Base-by-base conservation (phyloP, 2,113 vertebrate species). In the Tupaia tana region DNA sequence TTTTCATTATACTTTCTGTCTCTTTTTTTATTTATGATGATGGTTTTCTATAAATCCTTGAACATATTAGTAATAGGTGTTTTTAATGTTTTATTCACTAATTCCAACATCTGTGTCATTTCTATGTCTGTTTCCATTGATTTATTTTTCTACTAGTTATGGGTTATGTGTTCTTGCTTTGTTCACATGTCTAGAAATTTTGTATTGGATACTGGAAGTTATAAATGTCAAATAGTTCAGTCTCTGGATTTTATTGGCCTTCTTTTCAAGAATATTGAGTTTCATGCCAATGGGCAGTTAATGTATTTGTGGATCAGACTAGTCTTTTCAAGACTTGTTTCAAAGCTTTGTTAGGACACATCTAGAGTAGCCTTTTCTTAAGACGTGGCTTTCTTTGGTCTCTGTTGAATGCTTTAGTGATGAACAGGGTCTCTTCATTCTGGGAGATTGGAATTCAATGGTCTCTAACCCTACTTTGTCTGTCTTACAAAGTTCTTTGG, bases 81-180 rank as follows among this genome's bases (percentile, higher is more conserved):
- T 71, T 63, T n/a, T 22, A 61, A 27, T 3, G 15, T 64, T 18
- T 54, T 9, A 12, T 52, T 56, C 13, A 56, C 56, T 9, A 22
- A 24, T 19, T 56, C 15, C 15, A 2, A 24, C 9, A 0, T 58
- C 43, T 7, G 0, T 1, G 29, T n/a, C 9, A 2, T 58, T 86
- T 43, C 81, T 43, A 58, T 43, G 9, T 85, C 56, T 79, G 56
- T n/a, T 78, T 79, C 63, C 71, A 29, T 14, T 8, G 58, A 9
- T 18, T 43, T 18, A 6, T 80, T 31, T 70, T 86, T 24, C 66
- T 64, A 24, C 31, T 19, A 2, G 14, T 84, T 29, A 58, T 11
- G 3, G 20, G 61, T 25, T 14, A 25, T 13, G 1, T 0, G 43
- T 5, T 54, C 9, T 15, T 27, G 69, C 27, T 2, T 74, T 34